phyloP scores from a whole-genome alignment of 2,797 vertebrate genomes.

The Enteromius trimaculatus region DNA sequence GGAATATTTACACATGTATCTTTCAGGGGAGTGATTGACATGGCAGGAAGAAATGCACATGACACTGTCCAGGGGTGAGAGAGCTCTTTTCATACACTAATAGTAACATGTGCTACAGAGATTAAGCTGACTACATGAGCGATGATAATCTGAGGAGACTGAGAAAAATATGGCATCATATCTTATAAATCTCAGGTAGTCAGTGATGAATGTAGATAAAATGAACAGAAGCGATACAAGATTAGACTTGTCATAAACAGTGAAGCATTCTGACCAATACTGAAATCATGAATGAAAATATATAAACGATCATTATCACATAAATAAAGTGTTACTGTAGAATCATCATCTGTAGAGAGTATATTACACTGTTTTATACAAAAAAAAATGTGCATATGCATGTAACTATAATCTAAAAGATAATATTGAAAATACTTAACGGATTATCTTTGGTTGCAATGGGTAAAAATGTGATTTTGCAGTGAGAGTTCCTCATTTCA shows the following conservation, averaged over 20 bases:
- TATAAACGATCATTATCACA: neutral
- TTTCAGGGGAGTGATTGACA: constrained; percentile 56
- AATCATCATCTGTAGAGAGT: neutral
- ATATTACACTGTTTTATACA: neutral
- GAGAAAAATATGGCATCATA: constrained; percentile 25
- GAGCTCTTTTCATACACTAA: constrained; percentile 45
- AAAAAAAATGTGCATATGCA: constrained; percentile 9
- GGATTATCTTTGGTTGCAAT: constrained; percentile 38
- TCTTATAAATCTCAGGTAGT: constrained; percentile 12
- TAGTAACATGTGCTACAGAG: constrained; percentile 17
- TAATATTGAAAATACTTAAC: neutral
- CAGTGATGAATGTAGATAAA: neutral
- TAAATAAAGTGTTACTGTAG: constrained; percentile 28
- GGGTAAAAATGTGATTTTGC: constrained; percentile 1
- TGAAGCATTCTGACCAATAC: constrained; percentile 13
- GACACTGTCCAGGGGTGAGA: constrained; percentile 54
- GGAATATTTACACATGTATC: constrained; percentile 76
- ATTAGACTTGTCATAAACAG: neutral
- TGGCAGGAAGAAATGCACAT: constrained; percentile 41
- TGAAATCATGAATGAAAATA: constrained; percentile 7
- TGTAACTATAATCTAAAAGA: neutral
- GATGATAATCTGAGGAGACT: neutral
- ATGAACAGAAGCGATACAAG: neutral
- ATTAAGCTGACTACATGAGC: constrained; percentile 38
- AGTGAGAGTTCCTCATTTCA: neutral